phyloP scores from a whole-genome alignment of 1,140 invertebrate genomes.

The Drosophila asahinai region DNA sequence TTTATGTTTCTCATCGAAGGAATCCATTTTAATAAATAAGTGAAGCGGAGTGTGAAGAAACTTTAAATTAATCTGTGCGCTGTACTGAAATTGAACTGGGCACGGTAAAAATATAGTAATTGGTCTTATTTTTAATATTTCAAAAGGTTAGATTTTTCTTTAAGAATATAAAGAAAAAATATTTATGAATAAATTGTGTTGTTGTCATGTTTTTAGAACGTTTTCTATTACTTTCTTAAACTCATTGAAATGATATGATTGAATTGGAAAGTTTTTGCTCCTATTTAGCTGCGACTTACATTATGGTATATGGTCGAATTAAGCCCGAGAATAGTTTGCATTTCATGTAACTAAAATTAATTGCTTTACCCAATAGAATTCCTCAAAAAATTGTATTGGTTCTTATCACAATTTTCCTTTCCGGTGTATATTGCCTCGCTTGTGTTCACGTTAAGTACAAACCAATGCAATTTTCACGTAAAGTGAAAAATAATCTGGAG shows the following conservation, averaged over 20 bases:
- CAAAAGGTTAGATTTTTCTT: too few relatives aligned
- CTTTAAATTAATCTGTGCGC: neutral
- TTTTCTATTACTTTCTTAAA: neutral
- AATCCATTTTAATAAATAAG: constrained; percentile 5
- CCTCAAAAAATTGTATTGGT: neutral
- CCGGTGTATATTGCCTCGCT: neutral
- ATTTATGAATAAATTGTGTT: too few relatives aligned
- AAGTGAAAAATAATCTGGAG: constrained; percentile 1
- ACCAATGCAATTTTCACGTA: neutral
- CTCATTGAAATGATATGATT: too few relatives aligned
- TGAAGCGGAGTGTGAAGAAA: neutral
- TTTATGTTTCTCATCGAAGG: neutral
- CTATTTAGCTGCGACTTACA: too few relatives aligned
- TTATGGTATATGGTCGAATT: too few relatives aligned
- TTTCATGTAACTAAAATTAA: too few relatives aligned
- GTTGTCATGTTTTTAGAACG: too few relatives aligned
- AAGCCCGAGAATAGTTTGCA: too few relatives aligned
- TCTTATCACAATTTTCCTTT: neutral
- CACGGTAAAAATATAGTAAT: neutral
- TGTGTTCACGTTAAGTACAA: neutral
- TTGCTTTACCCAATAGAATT: too few relatives aligned
- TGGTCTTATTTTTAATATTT: too few relatives aligned
- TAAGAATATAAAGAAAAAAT: too few relatives aligned
- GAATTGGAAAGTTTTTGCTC: too few relatives aligned
- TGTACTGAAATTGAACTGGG: neutral